Evolutionary conservation across 92 coral and sea anemone species (phyloP), one percentile per base, ranked within the genome.

Genomic region (Diadumene lineata): DNA sequence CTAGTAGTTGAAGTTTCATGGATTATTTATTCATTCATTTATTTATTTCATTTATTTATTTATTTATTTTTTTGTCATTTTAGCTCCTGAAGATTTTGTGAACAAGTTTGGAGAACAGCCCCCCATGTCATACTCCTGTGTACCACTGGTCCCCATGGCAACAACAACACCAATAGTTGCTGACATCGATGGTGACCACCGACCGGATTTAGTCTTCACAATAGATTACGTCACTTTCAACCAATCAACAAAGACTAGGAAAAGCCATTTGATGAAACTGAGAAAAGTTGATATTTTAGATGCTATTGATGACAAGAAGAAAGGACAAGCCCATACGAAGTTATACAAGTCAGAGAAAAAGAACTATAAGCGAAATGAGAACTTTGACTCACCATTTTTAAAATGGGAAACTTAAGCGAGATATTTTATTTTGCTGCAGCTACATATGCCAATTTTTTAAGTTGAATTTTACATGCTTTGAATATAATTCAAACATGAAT

Each of bases 141-240:
- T 84, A 25, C 78, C 81, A 44, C 64, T 91, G 28, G 29, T 84
- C 9, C 93, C 97, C 24, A 64, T 58, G 8, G 44, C 84, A 43
- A 10, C 23, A 50, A 73, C 82, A 56, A 75, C 68, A 71, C 93
- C 93, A 29, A 64, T 81, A 25, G 61, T 91, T 11, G 72, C 76
- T 70, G 84, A 84, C 34, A 50, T 83, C 24, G 74, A 78, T 34
- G 44, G 72, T 25, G 77, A 68, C 31, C 51, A 73, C 31, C 74
- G 79, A 34, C 72, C 84, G 50, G 86, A 88, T 22, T 74, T 91
- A 30, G 76, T 91, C 2, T 91, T 88, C 32, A 68, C 79, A 1
- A 79, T 91, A 18, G 84, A 78, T 58, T 88, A 81, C 66, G 34
- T 69, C 60, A 79, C 86, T 0, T 64, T 48, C 4, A 38, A 38